phyloP scores from a whole-genome alignment of 2,888 invertebrate genomes.

The Drosophila rubida region DNA sequence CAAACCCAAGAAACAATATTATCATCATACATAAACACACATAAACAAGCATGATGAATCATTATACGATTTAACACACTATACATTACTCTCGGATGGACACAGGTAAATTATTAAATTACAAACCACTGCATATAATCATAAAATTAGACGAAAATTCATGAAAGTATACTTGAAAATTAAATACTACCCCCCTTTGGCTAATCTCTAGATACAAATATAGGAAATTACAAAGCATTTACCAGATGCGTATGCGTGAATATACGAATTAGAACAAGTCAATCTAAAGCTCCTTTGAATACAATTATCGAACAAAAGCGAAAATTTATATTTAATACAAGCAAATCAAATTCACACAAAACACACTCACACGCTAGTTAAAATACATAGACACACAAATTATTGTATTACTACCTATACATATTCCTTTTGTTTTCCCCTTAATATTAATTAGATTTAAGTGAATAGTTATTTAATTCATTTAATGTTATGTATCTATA shows the following conservation, averaged over 20 bases:
- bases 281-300: conserved; percentile 24
- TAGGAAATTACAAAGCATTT: conserved; percentile 49
- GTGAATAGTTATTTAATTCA: conserved; percentile 66
- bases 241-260: conserved; percentile 18
- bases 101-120: conserved; percentile 58
- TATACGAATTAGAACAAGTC: conserved; percentile 18
- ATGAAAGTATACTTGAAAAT: conserved; percentile 42
- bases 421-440: conserved; percentile 47
- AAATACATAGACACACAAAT: conserved; percentile 28
- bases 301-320: conserved; percentile 25
- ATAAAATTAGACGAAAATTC: conserved; percentile 44
- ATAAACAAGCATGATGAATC: conserved; percentile 3
- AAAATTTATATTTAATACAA: conserved; percentile 21
- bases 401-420: conserved; percentile 29
- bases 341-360: conserved; percentile 15
- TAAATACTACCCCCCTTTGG: conserved; percentile 45
- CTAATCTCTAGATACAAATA: conserved; percentile 57
- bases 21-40: conserved; percentile 6
- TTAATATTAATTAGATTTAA: conserved; percentile 52
- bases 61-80: conserved; percentile 32
- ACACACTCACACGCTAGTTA: conserved; percentile 41
- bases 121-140: conserved; percentile 52
- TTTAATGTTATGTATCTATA: conserved; percentile 68
- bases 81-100: conserved; percentile 57
- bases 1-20: not conserved